Base-by-base conservation (phyloP, 2,888 invertebrate genomes). In the Ectemnius lituratus region DNA sequence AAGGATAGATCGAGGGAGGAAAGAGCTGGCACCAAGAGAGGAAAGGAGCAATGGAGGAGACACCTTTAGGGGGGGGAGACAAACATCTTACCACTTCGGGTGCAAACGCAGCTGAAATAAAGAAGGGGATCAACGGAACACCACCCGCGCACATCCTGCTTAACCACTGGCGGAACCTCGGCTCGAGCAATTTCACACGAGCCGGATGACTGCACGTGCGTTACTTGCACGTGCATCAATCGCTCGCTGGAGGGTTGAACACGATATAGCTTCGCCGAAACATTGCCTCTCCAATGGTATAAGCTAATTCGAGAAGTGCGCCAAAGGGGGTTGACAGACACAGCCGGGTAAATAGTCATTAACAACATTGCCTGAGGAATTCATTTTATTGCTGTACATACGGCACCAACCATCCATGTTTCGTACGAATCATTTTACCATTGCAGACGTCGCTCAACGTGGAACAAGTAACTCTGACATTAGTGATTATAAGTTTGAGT, bases 121-220 rank as follows among this genome's bases (percentile, higher is more conserved):
- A 64, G 71, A 64, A 62, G n/a, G 69, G 73, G 62, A 73, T 78
- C 71, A 68, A 69, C 73, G 63, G 37, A 16, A 82, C 81, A 83
- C 83, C 83, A 82, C 83, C 82, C 82, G 85, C 83, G 83, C 82
- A 79, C 84, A 86, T 86, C 84, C 86, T 86, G 86, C 82, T 85
- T 79, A 78, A 80, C 65, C 66, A 73, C 37, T 84, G 79, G 82
- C 84, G 85, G 85, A 85, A 86, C 85, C 78, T 80, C 69, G 73
- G 73, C 77, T 83, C 74, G 80, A 69, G 81, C 74, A 75, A 79
- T 84, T 85, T 85, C 84, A 81, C 80, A 79, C 83, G 82, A 80
- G 81, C 76, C 37, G 62, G 27, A 61, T 65, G 59, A 27, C 67
- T 71, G 73, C 70, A 73, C 63, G 78, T 78, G 69, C 78, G 63